Percentiles rank a stretch among this genome's conserved stretches.
These are phyloP conservation scores for Lepidochitona cinerea DNA, from an alignment of 2,888 invertebrate species.

Conservation along the genomic window DNA sequence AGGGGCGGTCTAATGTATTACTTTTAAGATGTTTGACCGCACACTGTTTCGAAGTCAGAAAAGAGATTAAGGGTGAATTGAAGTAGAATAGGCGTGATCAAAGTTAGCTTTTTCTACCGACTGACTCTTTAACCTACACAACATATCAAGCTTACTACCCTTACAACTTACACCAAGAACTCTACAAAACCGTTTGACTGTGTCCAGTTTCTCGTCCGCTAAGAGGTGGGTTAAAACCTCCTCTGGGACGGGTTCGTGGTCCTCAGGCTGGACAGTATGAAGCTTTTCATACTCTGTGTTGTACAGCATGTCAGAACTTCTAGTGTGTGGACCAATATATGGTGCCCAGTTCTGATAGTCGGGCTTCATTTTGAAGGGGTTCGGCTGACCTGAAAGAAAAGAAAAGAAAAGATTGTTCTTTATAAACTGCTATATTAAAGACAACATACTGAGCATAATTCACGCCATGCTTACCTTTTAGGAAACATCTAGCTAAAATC, in stretches of 20 bases:
- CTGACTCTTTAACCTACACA: no score
- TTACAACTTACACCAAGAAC: neutral
- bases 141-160: no score
- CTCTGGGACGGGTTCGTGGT: neutral
- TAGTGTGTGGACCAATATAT: neutral
- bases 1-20: no score
- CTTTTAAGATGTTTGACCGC: no score
- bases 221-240: neutral
- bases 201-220: neutral
- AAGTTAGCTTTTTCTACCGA: no score
- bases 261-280: no score
- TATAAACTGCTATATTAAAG: no score
- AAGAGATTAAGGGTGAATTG: no score
- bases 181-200: neutral
- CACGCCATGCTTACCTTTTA: neutral
- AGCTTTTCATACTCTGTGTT: neutral
- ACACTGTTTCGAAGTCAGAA: no score
- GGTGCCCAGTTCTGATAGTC: conserved; percentile 1
- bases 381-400: neutral
- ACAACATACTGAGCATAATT: no score
- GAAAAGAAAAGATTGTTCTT: no score
- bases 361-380: neutral
- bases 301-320: neutral
- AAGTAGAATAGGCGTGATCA: no score
- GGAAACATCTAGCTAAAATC: neutral